Base-by-base conservation (phyloP, 2,888 invertebrate species). In the Mayetiola destructor region DNA sequence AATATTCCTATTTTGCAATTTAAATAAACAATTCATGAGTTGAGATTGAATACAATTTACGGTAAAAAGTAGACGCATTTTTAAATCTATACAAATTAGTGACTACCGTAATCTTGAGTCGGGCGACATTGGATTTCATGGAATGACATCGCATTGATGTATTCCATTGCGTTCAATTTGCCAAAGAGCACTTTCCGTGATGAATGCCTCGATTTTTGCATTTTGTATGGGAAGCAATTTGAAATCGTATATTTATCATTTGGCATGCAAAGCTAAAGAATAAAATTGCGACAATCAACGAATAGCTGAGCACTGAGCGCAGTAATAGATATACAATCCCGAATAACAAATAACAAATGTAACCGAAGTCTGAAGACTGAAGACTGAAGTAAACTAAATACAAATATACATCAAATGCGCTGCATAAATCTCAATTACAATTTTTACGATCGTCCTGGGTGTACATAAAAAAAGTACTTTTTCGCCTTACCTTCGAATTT, bases 341-440 rank as follows among this genome's bases (percentile, higher is more conserved):
- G 48, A 27, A 48, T 48, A 48, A 27, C 48, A 48, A 48, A 48
- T n/a, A n/a, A 16, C 16, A 27, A 23, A 40, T n/a, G n/a, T n/a
- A 5, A 21, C 40, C 8, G 8, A 8, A 39, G 6, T 18, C 16
- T n/a, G n/a, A n/a, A n/a, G n/a, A n/a, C n/a, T n/a, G n/a, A n/a
- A n/a, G n/a, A n/a, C n/a, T n/a, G n/a, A n/a, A n/a, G n/a, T n/a
- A n/a, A n/a, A n/a, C n/a, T n/a, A n/a, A n/a, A n/a, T n/a, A n/a
- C n/a, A n/a, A n/a, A n/a, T n/a, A n/a, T 18, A 40, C 21, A 3
- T 12, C 3, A n/a, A 12, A 23, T 27, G 16, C n/a, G 9, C 48
- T 16, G 23, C 20, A 57, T 57, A 57, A 57, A 57, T 57, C 57
- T 57, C 57, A 53, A 57, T 57, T 57, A 57, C 53, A 36, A 53